These are phyloP conservation scores for Parotia lawesii DNA, from an alignment of 2,113 vertebrate genomes.

Conservation along the genomic window DNA sequence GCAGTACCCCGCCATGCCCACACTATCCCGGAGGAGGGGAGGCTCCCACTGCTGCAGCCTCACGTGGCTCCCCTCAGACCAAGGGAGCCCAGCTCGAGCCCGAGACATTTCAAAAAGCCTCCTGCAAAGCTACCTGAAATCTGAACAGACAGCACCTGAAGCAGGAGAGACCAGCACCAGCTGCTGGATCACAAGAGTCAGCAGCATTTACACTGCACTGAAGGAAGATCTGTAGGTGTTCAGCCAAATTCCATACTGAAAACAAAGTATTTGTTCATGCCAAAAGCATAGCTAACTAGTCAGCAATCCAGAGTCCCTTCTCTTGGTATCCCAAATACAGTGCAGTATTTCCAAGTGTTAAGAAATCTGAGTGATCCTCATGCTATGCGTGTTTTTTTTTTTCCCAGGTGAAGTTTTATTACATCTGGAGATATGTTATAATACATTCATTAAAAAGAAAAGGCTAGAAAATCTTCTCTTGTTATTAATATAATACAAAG, in stretches of 20 bases:
- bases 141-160: slow-evolving; percentile 27
- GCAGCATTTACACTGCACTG: not conserved
- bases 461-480: not conserved
- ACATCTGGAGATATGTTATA: not conserved
- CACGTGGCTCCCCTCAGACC: slow-evolving; percentile 85
- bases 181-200: not conserved
- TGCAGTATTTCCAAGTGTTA: not conserved
- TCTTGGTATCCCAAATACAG: not conserved
- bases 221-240: not conserved
- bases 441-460: not conserved
- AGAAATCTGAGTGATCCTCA: not conserved
- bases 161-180: not conserved
- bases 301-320: not conserved
- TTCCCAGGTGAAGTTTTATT: slow-evolving; percentile 6
- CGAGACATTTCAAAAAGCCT: slow-evolving; percentile 83
- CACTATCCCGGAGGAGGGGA: slow-evolving; percentile 70
- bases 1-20: slow-evolving; percentile 57
- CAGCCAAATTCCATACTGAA: not conserved
- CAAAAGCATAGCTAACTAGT: not conserved
- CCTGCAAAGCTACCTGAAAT: slow-evolving; percentile 73
- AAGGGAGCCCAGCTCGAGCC: slow-evolving; percentile 70
- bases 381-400: not conserved
- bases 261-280: not conserved
- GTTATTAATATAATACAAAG: not conserved
- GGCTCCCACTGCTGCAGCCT: slow-evolving; percentile 79